A percentile compares a stretch with the other conserved stretches of the same genome.
These are phyloP conservation scores for Paracyclopina nana DNA, from an alignment of 1,140 invertebrate species.

Conservation along the genomic window DNA sequence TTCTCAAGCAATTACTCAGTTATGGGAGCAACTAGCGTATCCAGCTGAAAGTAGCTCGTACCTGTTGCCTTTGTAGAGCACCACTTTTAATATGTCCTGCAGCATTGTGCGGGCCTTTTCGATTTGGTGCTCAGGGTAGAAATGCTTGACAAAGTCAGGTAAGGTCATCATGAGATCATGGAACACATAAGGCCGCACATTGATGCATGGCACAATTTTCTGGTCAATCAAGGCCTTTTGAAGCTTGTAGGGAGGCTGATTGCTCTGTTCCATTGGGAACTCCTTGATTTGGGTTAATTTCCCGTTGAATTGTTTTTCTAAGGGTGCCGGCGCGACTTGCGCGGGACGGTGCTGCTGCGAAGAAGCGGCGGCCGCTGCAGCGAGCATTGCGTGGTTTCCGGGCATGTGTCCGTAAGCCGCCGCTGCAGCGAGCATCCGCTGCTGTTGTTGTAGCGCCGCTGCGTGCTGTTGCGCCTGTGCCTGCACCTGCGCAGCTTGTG, in stretches of 20 bases:
- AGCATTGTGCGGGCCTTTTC: slow-evolving; percentile 51
- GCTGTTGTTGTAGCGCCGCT: not conserved
- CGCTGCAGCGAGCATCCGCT: not conserved
- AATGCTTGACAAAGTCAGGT: slow-evolving; percentile 51
- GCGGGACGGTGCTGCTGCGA: not conserved
- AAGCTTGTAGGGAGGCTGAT: slow-evolving; percentile 40
- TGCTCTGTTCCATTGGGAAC: slow-evolving; percentile 7
- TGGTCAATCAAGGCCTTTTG: slow-evolving; percentile 55
- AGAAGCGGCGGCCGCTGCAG: not conserved
- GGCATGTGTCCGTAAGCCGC: not conserved
- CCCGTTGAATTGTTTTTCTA: slow-evolving; percentile 8
- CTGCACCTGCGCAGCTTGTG: slow-evolving; percentile 3
- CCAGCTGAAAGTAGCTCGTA: slow-evolving; percentile 27
- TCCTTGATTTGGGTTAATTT: slow-evolving; percentile 17
- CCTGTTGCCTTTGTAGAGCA: slow-evolving; percentile 57
- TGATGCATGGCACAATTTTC: slow-evolving; percentile 56
- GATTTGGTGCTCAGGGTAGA: slow-evolving; percentile 49
- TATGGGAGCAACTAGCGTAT: not conserved
- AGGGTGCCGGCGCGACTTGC: not conserved
- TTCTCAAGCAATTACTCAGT: not conserved
- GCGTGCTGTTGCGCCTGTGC: not conserved
- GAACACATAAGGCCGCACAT: slow-evolving; percentile 58
- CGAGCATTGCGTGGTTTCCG: no score
- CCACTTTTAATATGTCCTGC: slow-evolving; percentile 47
- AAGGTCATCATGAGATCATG: slow-evolving; percentile 57